Evolutionary conservation across 2,113 vertebrate genomes (phyloP).

Genomic region (Petrocephalus zakoni): DNA sequence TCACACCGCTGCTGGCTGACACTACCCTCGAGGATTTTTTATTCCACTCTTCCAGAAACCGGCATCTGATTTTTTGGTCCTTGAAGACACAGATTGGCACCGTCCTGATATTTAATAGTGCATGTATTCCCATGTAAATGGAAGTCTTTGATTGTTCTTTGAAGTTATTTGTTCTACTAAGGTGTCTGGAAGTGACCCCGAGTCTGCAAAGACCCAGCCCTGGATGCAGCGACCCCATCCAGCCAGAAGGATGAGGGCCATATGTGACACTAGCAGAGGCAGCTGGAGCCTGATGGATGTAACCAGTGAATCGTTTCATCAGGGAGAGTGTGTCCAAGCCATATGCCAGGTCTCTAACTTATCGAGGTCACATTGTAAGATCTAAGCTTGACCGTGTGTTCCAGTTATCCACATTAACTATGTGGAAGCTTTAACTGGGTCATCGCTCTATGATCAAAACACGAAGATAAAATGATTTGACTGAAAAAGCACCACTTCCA

Average conservation of each 20-base stretch:
- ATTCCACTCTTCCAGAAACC: neutral
- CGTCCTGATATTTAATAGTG: neutral
- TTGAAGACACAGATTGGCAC: neutral
- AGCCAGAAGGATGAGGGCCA: neutral
- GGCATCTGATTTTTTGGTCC: neutral
- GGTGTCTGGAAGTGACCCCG: neutral
- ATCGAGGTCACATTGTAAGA: neutral
- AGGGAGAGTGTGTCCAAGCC: neutral
- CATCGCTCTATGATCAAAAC: neutral
- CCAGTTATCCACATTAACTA: neutral
- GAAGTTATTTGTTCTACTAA: neutral
- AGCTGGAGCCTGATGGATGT: neutral
- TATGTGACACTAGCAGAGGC: neutral
- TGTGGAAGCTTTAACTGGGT: conserved; percentile 1
- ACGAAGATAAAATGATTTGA: neutral
- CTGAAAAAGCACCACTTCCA: neutral
- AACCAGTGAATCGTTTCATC: neutral
- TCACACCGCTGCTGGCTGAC: neutral
- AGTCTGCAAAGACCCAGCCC: neutral
- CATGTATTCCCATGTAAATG: neutral
- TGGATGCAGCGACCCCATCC: neutral
- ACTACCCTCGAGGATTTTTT: neutral
- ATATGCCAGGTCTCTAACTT: neutral
- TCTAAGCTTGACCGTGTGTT: neutral
- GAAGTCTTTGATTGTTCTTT: neutral